Conservation (phyloP, 2,797 vertebrate species). For the Synaphobranchus kaupii region DNA sequence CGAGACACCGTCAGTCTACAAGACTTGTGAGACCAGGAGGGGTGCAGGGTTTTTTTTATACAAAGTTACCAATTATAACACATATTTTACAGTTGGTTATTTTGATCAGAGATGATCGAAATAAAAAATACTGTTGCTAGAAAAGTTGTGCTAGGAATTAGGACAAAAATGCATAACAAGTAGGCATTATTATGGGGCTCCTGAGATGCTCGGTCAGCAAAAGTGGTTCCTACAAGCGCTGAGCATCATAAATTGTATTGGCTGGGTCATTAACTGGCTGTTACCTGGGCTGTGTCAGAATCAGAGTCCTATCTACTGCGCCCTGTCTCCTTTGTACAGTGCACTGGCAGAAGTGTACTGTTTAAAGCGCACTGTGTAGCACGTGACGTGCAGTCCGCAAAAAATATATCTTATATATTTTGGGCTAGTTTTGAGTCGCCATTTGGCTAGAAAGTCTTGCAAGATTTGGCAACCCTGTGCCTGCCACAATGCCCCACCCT, state of each 20-base stretch:
- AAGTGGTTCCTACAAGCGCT: not conserved
- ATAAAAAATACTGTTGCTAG: not conserved
- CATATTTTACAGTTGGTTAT: not conserved
- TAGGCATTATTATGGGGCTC: not conserved
- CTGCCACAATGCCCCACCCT: too few species aligned
- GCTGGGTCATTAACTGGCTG: not conserved
- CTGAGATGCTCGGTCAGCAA: not conserved
- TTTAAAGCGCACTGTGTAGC: too few species aligned
- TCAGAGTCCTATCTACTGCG: too few species aligned
- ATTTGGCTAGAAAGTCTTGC: too few species aligned
- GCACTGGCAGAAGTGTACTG: too few species aligned
- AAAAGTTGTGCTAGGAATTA: too few species aligned
- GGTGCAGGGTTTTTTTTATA: not conserved
- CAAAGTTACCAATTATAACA: not conserved
- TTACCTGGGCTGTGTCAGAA: too few species aligned
- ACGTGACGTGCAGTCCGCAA: too few species aligned
- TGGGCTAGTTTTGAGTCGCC: too few species aligned
- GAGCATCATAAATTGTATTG: not conserved
- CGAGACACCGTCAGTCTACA: not conserved
- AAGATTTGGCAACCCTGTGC: too few species aligned
- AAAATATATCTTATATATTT: too few species aligned
- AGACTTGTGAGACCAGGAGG: slow-evolving; percentile 50
- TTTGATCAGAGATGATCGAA: not conserved
- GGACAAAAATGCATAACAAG: not conserved
- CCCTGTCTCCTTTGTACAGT: too few species aligned